A percentile compares a stretch with the other conserved stretches of the same genome.
These are phyloP conservation scores for Rhopalosiphum nymphaeae DNA, from an alignment of 2,888 invertebrate genomes.

Conservation along the genomic window DNA sequence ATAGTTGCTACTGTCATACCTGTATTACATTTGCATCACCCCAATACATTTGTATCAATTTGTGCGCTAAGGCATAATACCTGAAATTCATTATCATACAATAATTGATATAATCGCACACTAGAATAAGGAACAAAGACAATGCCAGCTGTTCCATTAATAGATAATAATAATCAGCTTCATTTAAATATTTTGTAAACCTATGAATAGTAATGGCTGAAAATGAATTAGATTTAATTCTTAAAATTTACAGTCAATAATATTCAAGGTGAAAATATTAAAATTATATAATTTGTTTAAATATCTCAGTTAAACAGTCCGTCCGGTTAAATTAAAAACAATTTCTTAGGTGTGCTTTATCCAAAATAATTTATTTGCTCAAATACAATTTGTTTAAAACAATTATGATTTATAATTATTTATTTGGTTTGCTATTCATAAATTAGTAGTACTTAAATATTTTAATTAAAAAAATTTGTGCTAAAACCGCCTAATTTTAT, in stretches of 20 bases:
- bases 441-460: slow-evolving; percentile 47
- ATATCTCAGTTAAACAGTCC: slow-evolving; percentile 51
- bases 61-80: slow-evolving; percentile 82
- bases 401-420: slow-evolving; percentile 47
- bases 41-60: slow-evolving; percentile 85
- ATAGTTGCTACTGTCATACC: slow-evolving; percentile 84
- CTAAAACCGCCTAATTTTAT: slow-evolving; percentile 2
- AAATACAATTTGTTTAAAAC: slow-evolving; percentile 59
- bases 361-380: slow-evolving; percentile 63
- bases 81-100: slow-evolving; percentile 28
- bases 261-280: slow-evolving; percentile 32
- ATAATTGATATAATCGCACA: slow-evolving; percentile 37
- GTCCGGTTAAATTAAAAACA: slow-evolving; percentile 43
- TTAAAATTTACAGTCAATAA: slow-evolving; percentile 24
- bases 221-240: background rate
- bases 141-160: slow-evolving; percentile 20
- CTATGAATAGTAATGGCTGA: slow-evolving; percentile 5
- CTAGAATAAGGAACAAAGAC: slow-evolving; percentile 55
- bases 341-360: slow-evolving; percentile 59
- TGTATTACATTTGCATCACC: slow-evolving; percentile 83
- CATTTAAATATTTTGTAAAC: slow-evolving; percentile 36
- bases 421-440: slow-evolving; percentile 53
- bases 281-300: slow-evolving; percentile 49
- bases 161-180: slow-evolving; percentile 50
- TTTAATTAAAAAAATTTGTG: slow-evolving; percentile 29